phyloP scores from a whole-genome alignment of 1,140 invertebrate species.

The Heliconius himera region DNA sequence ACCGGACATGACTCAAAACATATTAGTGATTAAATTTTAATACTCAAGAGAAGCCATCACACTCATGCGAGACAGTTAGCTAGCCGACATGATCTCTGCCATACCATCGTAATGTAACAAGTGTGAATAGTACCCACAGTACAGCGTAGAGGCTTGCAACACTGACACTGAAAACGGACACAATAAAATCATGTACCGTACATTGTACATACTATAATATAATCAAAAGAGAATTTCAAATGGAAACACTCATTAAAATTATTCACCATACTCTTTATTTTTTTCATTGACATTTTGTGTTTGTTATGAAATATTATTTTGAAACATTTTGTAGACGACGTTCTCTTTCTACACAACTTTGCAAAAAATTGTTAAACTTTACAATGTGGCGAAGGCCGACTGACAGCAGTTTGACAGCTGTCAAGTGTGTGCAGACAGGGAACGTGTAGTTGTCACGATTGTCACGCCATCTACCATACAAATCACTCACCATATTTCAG shows the following conservation, averaged over 20 bases:
- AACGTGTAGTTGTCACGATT: conserved; percentile 53
- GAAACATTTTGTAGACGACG: conserved; percentile 25
- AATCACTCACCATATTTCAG: conserved; percentile 78
- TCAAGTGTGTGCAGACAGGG: conserved; percentile 56
- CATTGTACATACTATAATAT: conserved; percentile 30
- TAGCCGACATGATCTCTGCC: conserved; percentile 45
- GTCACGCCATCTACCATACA: conserved; percentile 73
- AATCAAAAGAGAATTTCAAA: conserved; percentile 18
- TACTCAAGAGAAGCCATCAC: conserved; percentile 58
- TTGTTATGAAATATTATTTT: conserved; percentile 36
- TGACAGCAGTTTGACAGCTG: conserved; percentile 19
- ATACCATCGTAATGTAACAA: conserved; percentile 48
- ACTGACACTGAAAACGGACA: conserved; percentile 65
- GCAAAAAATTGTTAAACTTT: neutral
- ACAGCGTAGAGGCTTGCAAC: conserved; percentile 75
- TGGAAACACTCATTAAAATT: conserved; percentile 64
- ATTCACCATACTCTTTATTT: conserved; percentile 45
- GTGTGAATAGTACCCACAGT: conserved; percentile 69
- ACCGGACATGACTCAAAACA: neutral
- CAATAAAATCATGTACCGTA: conserved; percentile 64
- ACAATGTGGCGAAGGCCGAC: neutral
- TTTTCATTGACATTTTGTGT: conserved; percentile 53
- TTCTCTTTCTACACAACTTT: conserved; percentile 20
- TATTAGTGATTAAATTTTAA: conserved; percentile 51
- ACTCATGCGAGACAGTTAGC: conserved; percentile 58